These are phyloP conservation scores for Botia kubotai DNA, from an alignment of 2,797 vertebrate genomes.

Conservation along the genomic window DNA sequence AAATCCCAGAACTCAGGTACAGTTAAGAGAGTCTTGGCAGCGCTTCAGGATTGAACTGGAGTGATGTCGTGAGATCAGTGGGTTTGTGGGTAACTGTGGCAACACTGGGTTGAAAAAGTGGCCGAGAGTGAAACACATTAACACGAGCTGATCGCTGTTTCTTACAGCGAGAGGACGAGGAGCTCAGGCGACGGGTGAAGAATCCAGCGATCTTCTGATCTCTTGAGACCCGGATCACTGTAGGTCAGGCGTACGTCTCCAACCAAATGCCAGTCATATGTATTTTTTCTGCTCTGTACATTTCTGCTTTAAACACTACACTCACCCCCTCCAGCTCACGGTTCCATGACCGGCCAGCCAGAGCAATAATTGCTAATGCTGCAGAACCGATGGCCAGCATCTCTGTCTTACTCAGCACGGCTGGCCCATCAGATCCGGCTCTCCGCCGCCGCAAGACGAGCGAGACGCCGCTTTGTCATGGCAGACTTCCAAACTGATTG, in stretches of 20 bases:
- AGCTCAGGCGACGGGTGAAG: slow-evolving; percentile 74
- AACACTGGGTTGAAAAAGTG: slow-evolving; percentile 10
- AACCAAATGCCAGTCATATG: not conserved
- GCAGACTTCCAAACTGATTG: slow-evolving; percentile 76
- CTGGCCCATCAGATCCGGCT: slow-evolving; percentile 73
- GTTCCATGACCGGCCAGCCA: slow-evolving; percentile 51
- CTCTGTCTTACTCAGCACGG: slow-evolving; percentile 75
- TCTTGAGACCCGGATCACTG: slow-evolving; percentile 70
- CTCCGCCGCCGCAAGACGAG: slow-evolving; percentile 64
- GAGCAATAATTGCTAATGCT: slow-evolving; percentile 75
- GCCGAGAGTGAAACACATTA: slow-evolving; percentile 30
- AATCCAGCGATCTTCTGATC: slow-evolving; percentile 73
- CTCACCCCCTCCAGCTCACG: slow-evolving; percentile 12
- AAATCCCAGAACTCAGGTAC: slow-evolving; percentile 24
- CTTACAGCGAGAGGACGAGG: slow-evolving; percentile 78
- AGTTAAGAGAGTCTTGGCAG: slow-evolving; percentile 34
- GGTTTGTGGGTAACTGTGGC: slow-evolving; percentile 35
- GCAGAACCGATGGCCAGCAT: slow-evolving; percentile 74
- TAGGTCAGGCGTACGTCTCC: slow-evolving; percentile 76
- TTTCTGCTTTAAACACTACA: not conserved
- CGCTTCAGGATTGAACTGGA: slow-evolving; percentile 42
- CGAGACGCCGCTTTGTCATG: slow-evolving; percentile 78
- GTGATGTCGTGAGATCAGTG: slow-evolving; percentile 27
- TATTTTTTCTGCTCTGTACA: slow-evolving; percentile 4
- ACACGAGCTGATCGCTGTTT: slow-evolving; percentile 16